phyloP scores from a whole-genome alignment of 1,140 invertebrate genomes.

The Holcopasites calliopsidis region DNA sequence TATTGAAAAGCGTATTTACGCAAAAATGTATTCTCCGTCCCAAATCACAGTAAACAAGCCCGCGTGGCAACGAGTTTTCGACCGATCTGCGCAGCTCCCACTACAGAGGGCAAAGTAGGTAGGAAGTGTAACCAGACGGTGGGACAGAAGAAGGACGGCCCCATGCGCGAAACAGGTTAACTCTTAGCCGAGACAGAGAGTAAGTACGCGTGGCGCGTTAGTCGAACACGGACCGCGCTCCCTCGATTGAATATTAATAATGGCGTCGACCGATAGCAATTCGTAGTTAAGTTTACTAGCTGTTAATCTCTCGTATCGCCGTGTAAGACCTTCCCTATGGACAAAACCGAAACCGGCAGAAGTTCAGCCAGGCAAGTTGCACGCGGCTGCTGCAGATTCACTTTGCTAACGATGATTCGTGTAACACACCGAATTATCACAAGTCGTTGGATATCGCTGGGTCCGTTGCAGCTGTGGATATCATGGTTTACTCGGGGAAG shows the following conservation, averaged over 20 bases:
- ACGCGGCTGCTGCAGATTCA: conserved; percentile 2
- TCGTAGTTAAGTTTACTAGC: conserved; percentile 2
- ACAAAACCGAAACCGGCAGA: background rate
- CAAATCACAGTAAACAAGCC: no score
- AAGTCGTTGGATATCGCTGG: background rate
- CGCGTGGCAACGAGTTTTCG: no score
- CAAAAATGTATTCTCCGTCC: background rate
- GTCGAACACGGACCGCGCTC: no score
- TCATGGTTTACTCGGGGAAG: background rate
- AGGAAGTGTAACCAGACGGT: no score
- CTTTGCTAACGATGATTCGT: background rate
- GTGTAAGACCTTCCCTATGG: background rate
- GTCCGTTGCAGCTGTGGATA: background rate
- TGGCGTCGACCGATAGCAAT: conserved; percentile 7
- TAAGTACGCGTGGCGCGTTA: no score
- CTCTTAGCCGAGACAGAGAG: no score
- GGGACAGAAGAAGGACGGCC: no score
- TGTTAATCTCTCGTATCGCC: conserved; percentile 26
- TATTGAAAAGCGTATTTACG: background rate
- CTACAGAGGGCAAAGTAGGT: no score
- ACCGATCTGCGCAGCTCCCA: no score
- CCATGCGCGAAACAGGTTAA: no score
- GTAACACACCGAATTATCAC: background rate
- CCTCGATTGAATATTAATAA: background rate
- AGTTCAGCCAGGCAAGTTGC: conserved; percentile 22